phyloP scores from a whole-genome alignment of 1,140 invertebrate species.

The Drosophila fuyamai region DNA sequence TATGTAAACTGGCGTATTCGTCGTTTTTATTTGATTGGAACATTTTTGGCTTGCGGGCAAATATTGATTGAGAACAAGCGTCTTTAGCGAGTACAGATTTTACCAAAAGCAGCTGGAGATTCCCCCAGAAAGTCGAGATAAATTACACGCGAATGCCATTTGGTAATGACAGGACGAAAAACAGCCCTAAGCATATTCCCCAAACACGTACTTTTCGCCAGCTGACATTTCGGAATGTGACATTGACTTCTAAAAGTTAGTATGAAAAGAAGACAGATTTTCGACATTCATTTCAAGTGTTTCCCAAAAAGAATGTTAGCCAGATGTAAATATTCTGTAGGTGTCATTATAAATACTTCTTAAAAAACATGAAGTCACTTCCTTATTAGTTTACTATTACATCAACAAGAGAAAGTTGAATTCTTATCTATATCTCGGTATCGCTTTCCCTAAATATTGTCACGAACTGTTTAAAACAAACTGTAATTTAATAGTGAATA shows the following conservation, averaged over 20 bases:
- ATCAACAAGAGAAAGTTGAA: constrained; percentile 20
- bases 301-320: constrained; percentile 2
- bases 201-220: constrained; percentile 1
- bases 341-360: background rate
- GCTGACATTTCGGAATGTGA: constrained; percentile 43
- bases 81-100: constrained; percentile 3
- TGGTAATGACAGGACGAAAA: constrained; percentile 36
- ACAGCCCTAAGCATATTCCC: constrained; percentile 23
- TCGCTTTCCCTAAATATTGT: constrained; percentile 1
- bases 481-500: constrained; percentile 1
- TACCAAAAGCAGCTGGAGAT: constrained; percentile 23
- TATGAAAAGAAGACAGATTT: constrained; percentile 6
- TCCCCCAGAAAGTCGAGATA: constrained; percentile 20
- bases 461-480: constrained; percentile 26
- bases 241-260: constrained; percentile 15
- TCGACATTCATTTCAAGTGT: constrained; percentile 7
- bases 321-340: constrained; percentile 7
- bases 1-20: constrained; percentile 26
- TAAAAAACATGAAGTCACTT: background rate
- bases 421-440: background rate
- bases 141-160: constrained; percentile 43
- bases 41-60: constrained; percentile 33
- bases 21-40: constrained; percentile 37
- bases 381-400: background rate
- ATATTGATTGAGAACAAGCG: constrained; percentile 36